Conservation (phyloP, 1,140 invertebrate species). For the Drosophila insularis region DNA sequence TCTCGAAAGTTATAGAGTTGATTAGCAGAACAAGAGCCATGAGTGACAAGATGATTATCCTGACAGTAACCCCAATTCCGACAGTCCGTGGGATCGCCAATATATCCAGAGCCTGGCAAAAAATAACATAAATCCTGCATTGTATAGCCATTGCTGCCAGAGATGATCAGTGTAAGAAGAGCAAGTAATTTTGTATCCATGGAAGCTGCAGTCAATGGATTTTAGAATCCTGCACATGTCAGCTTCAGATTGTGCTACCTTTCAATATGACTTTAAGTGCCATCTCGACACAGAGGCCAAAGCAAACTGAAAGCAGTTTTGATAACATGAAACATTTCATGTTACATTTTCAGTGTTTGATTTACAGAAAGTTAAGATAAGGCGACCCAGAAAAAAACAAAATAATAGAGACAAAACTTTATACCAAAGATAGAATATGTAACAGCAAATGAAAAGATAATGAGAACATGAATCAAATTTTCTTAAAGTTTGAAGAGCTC, state of each 20-base stretch:
- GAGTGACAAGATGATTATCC: constrained; percentile 20
- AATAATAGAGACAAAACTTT: background rate
- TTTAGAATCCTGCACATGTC: constrained; percentile 16
- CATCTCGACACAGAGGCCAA: constrained; percentile 1
- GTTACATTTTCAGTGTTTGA: background rate
- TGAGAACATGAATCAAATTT: background rate
- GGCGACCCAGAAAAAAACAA: background rate
- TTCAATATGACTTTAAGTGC: constrained; percentile 23
- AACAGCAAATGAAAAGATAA: background rate
- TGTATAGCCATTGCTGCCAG: background rate
- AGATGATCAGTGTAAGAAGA: constrained; percentile 2
- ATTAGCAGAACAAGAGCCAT: constrained; percentile 13
- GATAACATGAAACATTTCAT: background rate
- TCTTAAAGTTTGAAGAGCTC: background rate
- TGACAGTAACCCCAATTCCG: constrained; percentile 41
- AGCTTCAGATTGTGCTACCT: constrained; percentile 27
- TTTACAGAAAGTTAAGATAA: background rate
- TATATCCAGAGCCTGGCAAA: constrained; percentile 32
- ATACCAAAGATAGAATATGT: background rate
- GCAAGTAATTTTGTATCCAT: constrained; percentile 1
- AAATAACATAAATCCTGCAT: constrained; percentile 39
- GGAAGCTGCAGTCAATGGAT: constrained; percentile 32
- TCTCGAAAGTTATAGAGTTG: constrained; percentile 29
- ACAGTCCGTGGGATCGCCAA: constrained; percentile 47
- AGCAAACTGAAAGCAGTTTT: background rate